These are phyloP conservation scores for Carposina sasakii DNA, from an alignment of 1,140 invertebrate genomes.

Conservation along the genomic window DNA sequence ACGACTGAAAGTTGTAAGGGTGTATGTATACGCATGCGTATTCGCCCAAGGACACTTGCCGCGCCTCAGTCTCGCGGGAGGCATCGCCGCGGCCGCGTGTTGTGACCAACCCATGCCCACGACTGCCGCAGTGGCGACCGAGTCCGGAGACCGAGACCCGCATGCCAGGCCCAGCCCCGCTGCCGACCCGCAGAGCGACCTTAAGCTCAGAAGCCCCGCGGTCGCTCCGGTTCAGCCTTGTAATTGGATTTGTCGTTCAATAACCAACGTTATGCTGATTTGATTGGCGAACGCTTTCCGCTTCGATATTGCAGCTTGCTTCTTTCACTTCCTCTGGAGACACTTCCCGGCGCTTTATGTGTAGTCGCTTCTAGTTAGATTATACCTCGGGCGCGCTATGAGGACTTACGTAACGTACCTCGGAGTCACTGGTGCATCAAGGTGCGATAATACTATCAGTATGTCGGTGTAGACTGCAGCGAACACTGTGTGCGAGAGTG, in stretches of 20 bases:
- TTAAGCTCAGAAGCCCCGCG: slow-evolving; percentile 60
- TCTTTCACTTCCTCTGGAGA: slow-evolving; percentile 38
- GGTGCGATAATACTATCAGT: slow-evolving; percentile 37
- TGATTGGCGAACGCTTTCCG: slow-evolving; percentile 65
- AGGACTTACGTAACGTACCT: slow-evolving; percentile 52
- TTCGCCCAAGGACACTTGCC: slow-evolving; percentile 58
- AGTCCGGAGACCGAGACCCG: slow-evolving; percentile 40
- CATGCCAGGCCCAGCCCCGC: slow-evolving; percentile 43
- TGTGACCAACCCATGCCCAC: slow-evolving; percentile 23
- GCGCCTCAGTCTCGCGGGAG: slow-evolving; percentile 63
- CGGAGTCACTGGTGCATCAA: slow-evolving; percentile 48
- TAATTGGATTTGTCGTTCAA: slow-evolving; percentile 69
- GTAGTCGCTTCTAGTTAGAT: slow-evolving; percentile 41
- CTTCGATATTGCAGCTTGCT: slow-evolving; percentile 64
- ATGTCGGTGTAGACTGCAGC: slow-evolving; percentile 34
- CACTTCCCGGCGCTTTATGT: slow-evolving; percentile 44
- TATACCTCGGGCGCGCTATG: slow-evolving; percentile 34
- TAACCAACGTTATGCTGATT: slow-evolving; percentile 63
- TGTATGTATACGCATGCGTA: slow-evolving; percentile 49
- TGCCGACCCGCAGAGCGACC: slow-evolving; percentile 51
- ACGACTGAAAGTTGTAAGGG: slow-evolving; percentile 56
- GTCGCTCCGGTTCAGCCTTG: slow-evolving; percentile 66
- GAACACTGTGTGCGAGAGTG: slow-evolving; percentile 70
- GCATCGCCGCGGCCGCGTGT: slow-evolving; percentile 52
- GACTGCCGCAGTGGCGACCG: slow-evolving; percentile 49